Evolutionary conservation across 2,113 vertebrate genomes (phyloP).

Genomic region (Gymnocephalus cernua): DNA sequence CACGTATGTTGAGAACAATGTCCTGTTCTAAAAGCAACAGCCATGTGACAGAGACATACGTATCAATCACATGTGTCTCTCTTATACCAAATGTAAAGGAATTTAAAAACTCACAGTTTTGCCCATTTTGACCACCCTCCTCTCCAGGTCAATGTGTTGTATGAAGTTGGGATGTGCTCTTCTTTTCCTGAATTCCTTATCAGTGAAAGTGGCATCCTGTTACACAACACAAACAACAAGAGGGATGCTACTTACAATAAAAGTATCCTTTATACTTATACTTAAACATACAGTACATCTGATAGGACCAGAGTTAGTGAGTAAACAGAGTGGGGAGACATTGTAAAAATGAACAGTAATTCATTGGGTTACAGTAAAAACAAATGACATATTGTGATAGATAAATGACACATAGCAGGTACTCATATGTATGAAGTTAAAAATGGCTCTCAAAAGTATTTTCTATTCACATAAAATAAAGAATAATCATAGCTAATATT

Average conservation of each 20-base stretch:
- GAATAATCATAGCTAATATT: not conserved
- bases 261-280: no score
- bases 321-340: not conserved
- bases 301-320: not conserved
- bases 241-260: not conserved
- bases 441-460: no score
- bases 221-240: not conserved
- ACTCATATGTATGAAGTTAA: not conserved
- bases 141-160: constrained; percentile 89
- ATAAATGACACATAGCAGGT: not conserved
- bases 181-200: constrained; percentile 90
- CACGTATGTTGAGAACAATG: constrained; percentile 87
- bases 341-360: not conserved
- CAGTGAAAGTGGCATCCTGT: constrained; percentile 89
- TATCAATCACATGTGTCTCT: not conserved
- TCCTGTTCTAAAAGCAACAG: constrained; percentile 80
- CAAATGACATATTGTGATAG: not conserved
- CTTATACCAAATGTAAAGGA: not conserved
- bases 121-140: constrained; percentile 88
- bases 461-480: no score
- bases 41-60: not conserved
- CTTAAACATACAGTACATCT: not conserved
- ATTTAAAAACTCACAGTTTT: constrained; percentile 86
- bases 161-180: constrained; percentile 89
- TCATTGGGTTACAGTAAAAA: not conserved